Conservation (phyloP, 2,113 vertebrate species). For the Hydrochoerus hydrochaeris region DNA sequence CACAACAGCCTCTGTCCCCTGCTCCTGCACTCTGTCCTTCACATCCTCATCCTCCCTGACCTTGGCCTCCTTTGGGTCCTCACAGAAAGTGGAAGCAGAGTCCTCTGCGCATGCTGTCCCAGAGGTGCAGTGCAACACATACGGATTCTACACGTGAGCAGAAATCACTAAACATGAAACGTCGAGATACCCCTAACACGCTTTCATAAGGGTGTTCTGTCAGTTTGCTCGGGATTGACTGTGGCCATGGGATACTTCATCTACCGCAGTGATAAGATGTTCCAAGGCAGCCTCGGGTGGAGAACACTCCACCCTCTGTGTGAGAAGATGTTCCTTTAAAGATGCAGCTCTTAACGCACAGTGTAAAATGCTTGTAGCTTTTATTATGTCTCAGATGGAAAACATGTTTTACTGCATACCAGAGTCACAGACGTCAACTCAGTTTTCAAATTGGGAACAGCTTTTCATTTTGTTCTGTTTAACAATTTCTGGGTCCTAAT, state of each 20-base stretch:
- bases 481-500: slow-evolving; percentile 73
- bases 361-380: slow-evolving; percentile 82
- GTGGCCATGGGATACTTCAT: slow-evolving; percentile 10
- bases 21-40: background rate
- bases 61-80: background rate
- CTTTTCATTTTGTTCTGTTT: slow-evolving; percentile 78
- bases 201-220: slow-evolving; percentile 26
- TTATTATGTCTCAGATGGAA: slow-evolving; percentile 82
- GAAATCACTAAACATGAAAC: slow-evolving; percentile 11
- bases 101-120: background rate
- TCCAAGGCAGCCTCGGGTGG: slow-evolving; percentile 48
- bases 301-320: background rate
- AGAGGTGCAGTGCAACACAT: background rate
- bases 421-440: slow-evolving; percentile 81
- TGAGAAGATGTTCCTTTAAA: slow-evolving; percentile 74
- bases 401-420: slow-evolving; percentile 81
- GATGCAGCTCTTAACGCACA: slow-evolving; percentile 67
- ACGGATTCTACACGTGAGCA: slow-evolving; percentile 10
- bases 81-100: background rate
- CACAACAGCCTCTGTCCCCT: background rate
- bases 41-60: background rate
- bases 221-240: background rate
- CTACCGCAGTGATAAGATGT: slow-evolving; percentile 41
- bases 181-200: background rate
- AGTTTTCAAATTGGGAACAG: slow-evolving; percentile 82